Conservation (phyloP, 2,888 invertebrate genomes). For the Isotomurus palustris region DNA sequence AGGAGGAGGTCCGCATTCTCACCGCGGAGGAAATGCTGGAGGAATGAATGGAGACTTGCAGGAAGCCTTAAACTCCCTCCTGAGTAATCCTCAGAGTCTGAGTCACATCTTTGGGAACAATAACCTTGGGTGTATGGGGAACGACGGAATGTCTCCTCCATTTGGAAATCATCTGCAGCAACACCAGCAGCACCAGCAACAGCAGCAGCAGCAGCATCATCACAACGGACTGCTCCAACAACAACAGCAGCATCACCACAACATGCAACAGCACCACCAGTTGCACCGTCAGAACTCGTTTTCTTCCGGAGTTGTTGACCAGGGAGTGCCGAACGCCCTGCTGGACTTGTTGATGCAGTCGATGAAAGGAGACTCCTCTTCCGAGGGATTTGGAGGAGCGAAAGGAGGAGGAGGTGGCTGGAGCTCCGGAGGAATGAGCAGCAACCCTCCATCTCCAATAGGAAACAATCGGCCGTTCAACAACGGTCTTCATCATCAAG, state of each 20-base stretch:
- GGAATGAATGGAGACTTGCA: constrained; percentile 48
- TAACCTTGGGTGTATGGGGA: constrained; percentile 2
- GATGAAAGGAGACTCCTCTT: constrained; percentile 39
- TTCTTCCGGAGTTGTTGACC: constrained; percentile 24
- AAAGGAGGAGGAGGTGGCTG: constrained; percentile 31
- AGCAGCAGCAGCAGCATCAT: constrained; percentile 22
- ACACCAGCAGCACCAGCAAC: constrained; percentile 27
- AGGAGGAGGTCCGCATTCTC: no score
- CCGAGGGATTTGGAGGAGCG: constrained; percentile 10
- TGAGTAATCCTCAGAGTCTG: constrained; percentile 49
- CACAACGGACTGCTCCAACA: constrained; percentile 31
- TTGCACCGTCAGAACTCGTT: constrained; percentile 12
- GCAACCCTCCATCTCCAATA: constrained; percentile 44
- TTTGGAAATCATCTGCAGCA: constrained; percentile 24
- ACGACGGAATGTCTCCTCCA: constrained; percentile 23
- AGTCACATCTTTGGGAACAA: constrained; percentile 48
- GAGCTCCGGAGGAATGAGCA: constrained; percentile 38
- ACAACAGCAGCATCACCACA: constrained; percentile 16
- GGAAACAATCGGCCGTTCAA: constrained; percentile 43
- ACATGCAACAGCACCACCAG: constrained; percentile 18
- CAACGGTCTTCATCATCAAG: constrained; percentile 25
- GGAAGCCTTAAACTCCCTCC: constrained; percentile 48
- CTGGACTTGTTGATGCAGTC: constrained; percentile 46
- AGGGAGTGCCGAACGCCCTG: constrained; percentile 42
- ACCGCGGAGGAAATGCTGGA: constrained; percentile 20